Conservation (phyloP, 1,140 invertebrate genomes). For the Caenorhabditis inopinata region DNA sequence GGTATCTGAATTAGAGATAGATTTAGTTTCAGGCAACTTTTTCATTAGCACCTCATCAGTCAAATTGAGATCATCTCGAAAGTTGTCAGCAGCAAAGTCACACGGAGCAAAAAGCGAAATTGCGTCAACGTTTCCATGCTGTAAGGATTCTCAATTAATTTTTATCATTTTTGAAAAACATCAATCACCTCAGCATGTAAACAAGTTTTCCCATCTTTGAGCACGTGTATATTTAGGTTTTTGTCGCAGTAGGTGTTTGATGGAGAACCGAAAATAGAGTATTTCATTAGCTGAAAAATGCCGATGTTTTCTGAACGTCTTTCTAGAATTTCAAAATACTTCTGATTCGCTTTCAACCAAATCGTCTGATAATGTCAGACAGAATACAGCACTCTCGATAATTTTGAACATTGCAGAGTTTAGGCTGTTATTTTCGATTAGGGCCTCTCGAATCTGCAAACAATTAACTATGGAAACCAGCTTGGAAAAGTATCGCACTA, state of each 20-base stretch:
- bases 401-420: background rate
- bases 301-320: no score
- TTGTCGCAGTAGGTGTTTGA: slow-evolving; percentile 18
- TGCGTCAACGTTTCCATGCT: slow-evolving; percentile 39
- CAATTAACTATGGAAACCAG: no score
- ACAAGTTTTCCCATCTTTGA: slow-evolving; percentile 10
- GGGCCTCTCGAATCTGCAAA: background rate
- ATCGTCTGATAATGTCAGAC: background rate
- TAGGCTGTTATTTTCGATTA: background rate
- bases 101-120: slow-evolving; percentile 33
- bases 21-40: background rate
- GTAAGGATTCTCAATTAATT: background rate
- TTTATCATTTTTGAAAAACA: no score
- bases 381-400: slow-evolving; percentile 8
- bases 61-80: background rate
- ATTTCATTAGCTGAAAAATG: slow-evolving; percentile 34
- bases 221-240: slow-evolving; percentile 1
- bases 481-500: no score
- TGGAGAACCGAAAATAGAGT: slow-evolving; percentile 28
- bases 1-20: background rate
- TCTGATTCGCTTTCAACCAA: slow-evolving; percentile 9
- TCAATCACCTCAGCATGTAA: slow-evolving; percentile 19
- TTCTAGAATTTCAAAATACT: background rate
- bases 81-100: slow-evolving; percentile 25
- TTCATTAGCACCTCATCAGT: slow-evolving; percentile 21